Evolutionary conservation across 2,113 vertebrate species (phyloP).

Genomic region (Arenaria interpres): DNA sequence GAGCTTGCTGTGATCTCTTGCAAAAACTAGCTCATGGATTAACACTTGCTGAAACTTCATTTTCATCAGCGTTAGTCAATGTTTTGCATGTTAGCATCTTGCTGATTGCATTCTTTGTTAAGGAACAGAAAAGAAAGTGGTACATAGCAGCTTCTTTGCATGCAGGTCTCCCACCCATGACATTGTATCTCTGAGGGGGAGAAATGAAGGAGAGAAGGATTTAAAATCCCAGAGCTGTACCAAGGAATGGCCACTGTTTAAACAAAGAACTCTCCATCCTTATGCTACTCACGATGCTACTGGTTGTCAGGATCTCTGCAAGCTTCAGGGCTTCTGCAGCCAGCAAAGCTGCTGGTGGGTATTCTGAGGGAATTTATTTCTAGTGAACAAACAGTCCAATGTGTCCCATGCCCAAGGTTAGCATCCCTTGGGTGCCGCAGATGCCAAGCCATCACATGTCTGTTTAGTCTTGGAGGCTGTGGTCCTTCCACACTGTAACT

Average conservation of each 20-base stretch:
- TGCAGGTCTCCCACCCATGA: not conserved
- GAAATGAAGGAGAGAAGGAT: not conserved
- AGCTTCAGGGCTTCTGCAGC: not conserved
- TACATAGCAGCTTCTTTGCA: not conserved
- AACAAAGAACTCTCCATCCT: not conserved
- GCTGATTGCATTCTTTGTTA: not conserved
- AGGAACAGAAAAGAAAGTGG: not conserved
- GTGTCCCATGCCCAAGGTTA: not conserved
- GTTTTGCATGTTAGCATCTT: not conserved
- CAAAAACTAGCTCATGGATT: conserved; percentile 4
- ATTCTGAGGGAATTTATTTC: not conserved
- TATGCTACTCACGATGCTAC: not conserved
- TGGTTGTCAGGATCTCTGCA: not conserved
- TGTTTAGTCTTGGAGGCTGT: not conserved
- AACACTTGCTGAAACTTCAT: not conserved
- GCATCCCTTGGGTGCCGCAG: not conserved
- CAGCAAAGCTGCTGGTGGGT: not conserved
- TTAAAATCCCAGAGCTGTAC: not conserved
- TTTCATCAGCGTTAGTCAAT: not conserved
- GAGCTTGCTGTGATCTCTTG: not conserved
- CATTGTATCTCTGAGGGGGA: not conserved
- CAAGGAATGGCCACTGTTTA: not conserved
- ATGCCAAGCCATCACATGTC: not conserved
- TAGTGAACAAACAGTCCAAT: not conserved
- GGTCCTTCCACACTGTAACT: not conserved